These are phyloP conservation scores for Whitmania pigra DNA, from an alignment of 1,140 invertebrate species.

Conservation along the genomic window DNA sequence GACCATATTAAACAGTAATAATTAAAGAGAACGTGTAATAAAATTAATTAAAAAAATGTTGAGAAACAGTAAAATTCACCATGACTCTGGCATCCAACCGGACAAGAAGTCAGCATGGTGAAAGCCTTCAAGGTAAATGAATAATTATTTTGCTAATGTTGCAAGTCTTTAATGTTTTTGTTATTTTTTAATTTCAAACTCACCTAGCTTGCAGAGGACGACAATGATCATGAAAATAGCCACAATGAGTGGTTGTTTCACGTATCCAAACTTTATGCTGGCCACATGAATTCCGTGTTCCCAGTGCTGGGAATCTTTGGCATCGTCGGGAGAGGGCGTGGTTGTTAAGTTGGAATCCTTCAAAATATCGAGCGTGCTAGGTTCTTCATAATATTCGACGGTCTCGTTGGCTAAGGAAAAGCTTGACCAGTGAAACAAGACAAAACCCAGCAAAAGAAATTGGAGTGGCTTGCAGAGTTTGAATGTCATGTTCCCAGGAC, in stretches of 20 bases:
- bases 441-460: no score
- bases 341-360: no score
- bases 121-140: conserved; percentile 8
- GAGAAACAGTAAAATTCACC: not conserved
- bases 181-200: not conserved
- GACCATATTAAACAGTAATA: no score
- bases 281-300: conserved; percentile 31
- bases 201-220: conserved; percentile 19
- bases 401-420: no score
- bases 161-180: not conserved
- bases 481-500: no score
- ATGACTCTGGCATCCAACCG: conserved; percentile 17
- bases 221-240: conserved; percentile 15
- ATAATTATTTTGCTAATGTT: not conserved
- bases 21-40: no score
- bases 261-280: conserved; percentile 18
- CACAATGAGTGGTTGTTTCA: conserved; percentile 17
- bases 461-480: no score
- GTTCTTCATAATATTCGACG: no score
- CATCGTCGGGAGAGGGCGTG: not conserved
- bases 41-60: no score
- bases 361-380: no score
- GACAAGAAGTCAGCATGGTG: conserved; percentile 14
- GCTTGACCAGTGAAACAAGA: no score
- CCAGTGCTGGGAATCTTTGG: conserved; percentile 19